Percentiles rank a stretch among this genome's conserved stretches.
Conservation (phyloP, 2,797 vertebrate species). For the Huso huso region DNA sequence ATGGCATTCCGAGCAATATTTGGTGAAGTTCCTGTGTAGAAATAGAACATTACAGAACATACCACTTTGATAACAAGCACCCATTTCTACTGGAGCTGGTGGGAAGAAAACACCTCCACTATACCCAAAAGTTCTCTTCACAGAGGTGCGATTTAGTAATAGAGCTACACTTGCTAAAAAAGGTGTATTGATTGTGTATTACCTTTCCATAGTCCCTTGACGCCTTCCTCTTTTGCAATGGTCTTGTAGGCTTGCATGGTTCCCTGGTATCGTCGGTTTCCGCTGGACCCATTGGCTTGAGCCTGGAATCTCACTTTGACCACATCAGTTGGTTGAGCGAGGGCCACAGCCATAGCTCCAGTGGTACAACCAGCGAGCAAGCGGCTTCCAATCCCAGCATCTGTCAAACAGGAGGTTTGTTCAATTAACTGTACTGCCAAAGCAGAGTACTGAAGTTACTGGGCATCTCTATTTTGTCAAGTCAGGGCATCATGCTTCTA, state of each 20-base stretch:
- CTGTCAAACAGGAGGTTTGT: slow-evolving; percentile 30
- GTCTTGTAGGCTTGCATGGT: slow-evolving; percentile 63
- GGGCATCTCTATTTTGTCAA: neutral
- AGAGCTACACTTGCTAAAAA: neutral
- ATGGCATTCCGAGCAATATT: slow-evolving; percentile 75
- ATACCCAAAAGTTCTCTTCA: neutral
- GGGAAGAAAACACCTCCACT: neutral
- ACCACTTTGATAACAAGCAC: neutral
- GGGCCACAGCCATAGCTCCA: slow-evolving; percentile 62
- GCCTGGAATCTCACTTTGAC: slow-evolving; percentile 72
- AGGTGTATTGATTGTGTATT: neutral
- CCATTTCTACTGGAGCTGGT: neutral
- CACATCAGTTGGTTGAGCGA: slow-evolving; percentile 70
- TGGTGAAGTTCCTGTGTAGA: slow-evolving; percentile 63
- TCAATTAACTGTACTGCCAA: too few species aligned
- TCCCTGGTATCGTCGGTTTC: slow-evolving; percentile 51
- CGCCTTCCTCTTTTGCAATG: slow-evolving; percentile 60
- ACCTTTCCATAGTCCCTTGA: slow-evolving; percentile 69
- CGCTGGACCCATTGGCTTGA: slow-evolving; percentile 42
- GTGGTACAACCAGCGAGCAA: slow-evolving; percentile 68
- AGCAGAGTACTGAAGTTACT: neutral
- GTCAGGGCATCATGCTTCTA: neutral
- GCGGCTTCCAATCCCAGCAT: slow-evolving; percentile 59
- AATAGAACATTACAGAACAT: neutral
- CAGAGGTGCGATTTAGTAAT: neutral